Base-by-base conservation (phyloP, 1,140 invertebrate genomes). In the Chelonus insularis region DNA sequence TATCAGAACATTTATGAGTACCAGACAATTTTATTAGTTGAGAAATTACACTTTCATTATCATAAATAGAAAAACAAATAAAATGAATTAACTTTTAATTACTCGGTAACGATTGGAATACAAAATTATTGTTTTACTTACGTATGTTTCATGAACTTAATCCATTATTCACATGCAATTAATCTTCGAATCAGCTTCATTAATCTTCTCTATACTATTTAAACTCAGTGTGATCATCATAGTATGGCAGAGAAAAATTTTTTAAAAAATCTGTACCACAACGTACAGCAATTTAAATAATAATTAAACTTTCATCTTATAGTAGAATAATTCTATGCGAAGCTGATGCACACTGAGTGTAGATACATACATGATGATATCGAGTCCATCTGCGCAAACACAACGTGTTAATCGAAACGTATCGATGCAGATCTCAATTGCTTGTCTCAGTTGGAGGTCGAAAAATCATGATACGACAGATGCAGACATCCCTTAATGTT, bases 351-450 rank as follows among this genome's bases (percentile, higher is more conserved):
- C 6, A n/a, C n/a, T n/a, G n/a, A n/a, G n/a, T n/a, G n/a, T n/a
- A n/a, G n/a, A n/a, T n/a, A n/a, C n/a, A n/a, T n/a, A n/a, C n/a
- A n/a, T n/a, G n/a, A n/a, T n/a, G 18, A 32, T 41, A 45, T 59
- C 8, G 23, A 12, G 32, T 34, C 34, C 20, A 41, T 57, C 39
- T 59, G 7, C 8, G 60, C 60, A 47, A 56, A 48, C 48, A 12
- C 34, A 62, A 62, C 54, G 60, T 62, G 60, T 62, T 62, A 62
- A 62, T 57, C 60, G 60, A 32, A 57, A 62, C 60, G 60, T 62
- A 62, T 62, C 60, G 60, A 62, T 57, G 34, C 45, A 37, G 60
- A 48, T 37, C 41, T 48, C 41, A 41, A 56, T 56, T 37, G 34
- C 37, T 25, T 32, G 29, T 18, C 12, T 12, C 20, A 14, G 32